Evolutionary conservation across 1,140 invertebrate species (phyloP).

Genomic region (Lepidotrigona ventralis): DNA sequence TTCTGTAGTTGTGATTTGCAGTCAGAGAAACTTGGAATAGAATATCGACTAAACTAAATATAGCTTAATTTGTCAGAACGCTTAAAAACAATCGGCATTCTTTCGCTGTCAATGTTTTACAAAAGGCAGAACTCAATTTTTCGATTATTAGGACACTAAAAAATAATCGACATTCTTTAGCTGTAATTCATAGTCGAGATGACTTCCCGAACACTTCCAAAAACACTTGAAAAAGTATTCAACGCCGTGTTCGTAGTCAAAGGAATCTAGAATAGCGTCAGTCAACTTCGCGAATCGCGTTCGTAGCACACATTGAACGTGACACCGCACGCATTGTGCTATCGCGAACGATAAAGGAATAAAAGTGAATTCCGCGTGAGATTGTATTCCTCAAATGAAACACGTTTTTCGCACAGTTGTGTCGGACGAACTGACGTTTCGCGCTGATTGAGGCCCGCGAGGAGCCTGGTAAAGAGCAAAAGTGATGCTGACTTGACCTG

Average conservation of each 20-base stretch:
- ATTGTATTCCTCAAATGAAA: constrained; percentile 10
- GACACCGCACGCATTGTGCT: not conserved
- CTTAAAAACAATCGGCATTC: not conserved
- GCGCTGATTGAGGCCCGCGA: constrained; percentile 5
- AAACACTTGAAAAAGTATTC: no score
- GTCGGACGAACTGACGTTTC: constrained; percentile 8
- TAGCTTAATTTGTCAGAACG: not conserved
- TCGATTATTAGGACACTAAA: not conserved
- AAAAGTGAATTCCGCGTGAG: no score
- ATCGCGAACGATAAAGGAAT: not conserved
- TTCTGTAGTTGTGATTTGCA: no score
- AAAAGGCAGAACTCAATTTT: no score
- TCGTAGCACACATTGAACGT: not conserved
- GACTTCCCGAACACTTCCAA: no score
- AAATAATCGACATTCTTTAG: not conserved
- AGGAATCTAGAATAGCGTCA: not conserved
- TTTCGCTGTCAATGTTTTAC: no score
- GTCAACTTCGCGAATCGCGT: not conserved
- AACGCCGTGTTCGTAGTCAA: not conserved
- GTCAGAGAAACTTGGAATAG: no score
- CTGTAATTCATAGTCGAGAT: no score
- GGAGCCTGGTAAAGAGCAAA: constrained; percentile 32
- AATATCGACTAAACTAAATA: not conserved
- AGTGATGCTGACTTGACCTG: constrained; percentile 59
- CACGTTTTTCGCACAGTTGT: constrained; percentile 30